Evolutionary conservation across 2,797 vertebrate genomes (phyloP), one percentile per base, ranked within the genome.

Genomic region (Poecilia velifera): DNA sequence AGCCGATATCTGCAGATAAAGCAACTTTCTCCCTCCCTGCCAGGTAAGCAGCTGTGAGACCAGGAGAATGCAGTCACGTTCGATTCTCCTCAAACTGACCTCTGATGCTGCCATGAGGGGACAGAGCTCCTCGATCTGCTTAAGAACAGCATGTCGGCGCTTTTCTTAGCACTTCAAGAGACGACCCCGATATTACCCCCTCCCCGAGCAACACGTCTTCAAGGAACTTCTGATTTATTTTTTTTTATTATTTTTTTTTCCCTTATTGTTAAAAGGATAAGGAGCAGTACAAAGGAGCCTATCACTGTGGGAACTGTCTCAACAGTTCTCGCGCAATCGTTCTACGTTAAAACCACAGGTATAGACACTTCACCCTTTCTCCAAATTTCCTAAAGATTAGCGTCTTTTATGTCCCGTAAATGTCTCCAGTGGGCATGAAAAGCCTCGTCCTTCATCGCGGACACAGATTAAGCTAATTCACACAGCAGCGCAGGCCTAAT

Each of bases 401-500:
- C 87, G 88, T 84, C 88, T 91, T 93, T 93, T 89, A 91, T 92
- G 91, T 91, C 88, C 86, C 82, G 78, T 85, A 83, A 93, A 89
- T 55, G 89, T 94, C 91, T 93, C 92, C 88, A 85, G 90, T 91
- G 92, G 88, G 86, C 90, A 89, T 88, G 92, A 91, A 93, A 93
- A 91, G 92, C 87, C 88, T 87, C 82, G 93, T 94, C 93, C 93
- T 94, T 95, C 93, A 92, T 89, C 78, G 75, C 84, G 87, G 93
- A 94, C 93, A 93, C 91, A 91, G 94, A 94, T 95, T 94, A 93
- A 88, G 90, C 93, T 94, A 94, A 94, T 95, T 94, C 93, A 91
- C 92, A 90, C 92, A 91, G 91, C 90, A 87, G 90, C 89, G 51
- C 87, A 66, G 89, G 92, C 87, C 92, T 91, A 92, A 94, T 92